phyloP scores from a whole-genome alignment of 2,888 invertebrate genomes.

The Eulithis prunata region DNA sequence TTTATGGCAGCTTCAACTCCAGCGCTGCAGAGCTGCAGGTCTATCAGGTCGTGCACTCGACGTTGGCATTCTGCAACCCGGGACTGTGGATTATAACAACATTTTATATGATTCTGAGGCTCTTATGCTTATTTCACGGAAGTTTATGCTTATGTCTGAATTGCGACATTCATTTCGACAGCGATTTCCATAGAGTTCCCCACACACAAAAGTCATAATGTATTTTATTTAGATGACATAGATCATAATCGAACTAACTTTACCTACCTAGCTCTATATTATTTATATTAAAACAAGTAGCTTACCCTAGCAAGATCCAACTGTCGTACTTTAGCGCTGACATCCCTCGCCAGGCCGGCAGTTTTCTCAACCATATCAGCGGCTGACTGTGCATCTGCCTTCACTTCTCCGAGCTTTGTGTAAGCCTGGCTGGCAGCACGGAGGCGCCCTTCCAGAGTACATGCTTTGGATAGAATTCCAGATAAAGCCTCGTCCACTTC shows the following conservation, averaged over 20 bases:
- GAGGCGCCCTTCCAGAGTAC: constrained; percentile 91
- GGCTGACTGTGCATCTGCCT: constrained; percentile 91
- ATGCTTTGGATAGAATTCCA: constrained; percentile 88
- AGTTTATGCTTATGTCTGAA: no score
- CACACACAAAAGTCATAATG: no score
- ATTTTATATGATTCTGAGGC: no score
- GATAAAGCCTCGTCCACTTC: constrained; percentile 89
- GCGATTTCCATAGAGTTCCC: no score
- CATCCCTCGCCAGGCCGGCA: constrained; percentile 94
- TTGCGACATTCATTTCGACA: no score
- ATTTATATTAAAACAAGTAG: not conserved
- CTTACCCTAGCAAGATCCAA: constrained; percentile 95
- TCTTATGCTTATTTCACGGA: no score
- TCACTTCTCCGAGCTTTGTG: constrained; percentile 90
- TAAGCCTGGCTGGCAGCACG: constrained; percentile 91
- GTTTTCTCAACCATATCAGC: constrained; percentile 94
- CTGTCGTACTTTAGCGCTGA: constrained; percentile 97
- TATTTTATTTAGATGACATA: no score
- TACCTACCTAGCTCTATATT: not conserved
- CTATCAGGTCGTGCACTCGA: constrained; percentile 96
- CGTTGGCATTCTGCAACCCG: constrained; percentile 97
- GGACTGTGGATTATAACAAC: constrained; percentile 81
- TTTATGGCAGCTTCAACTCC: constrained; percentile 98
- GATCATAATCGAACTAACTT: no score
- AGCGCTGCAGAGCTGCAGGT: constrained; percentile 97